Conservation (phyloP, 2,888 invertebrate genomes). For the Apodemia zela region DNA sequence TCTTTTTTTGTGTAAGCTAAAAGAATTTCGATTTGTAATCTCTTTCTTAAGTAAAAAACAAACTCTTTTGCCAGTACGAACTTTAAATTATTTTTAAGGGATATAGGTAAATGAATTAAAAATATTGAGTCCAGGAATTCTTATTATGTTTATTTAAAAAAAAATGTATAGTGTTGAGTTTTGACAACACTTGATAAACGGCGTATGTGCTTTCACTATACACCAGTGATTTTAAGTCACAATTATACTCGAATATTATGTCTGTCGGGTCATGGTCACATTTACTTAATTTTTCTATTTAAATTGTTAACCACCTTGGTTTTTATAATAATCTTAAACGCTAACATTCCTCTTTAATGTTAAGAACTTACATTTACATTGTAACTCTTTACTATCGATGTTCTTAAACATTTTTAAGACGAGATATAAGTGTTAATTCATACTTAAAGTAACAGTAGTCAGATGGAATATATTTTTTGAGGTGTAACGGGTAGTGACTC, state of each 20-base stretch:
- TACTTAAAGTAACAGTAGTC: slow-evolving; percentile 5
- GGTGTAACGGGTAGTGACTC: slow-evolving; percentile 21
- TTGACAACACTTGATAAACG: neutral
- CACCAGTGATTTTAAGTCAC: slow-evolving; percentile 6
- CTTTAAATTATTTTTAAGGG: neutral
- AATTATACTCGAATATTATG: slow-evolving; percentile 8
- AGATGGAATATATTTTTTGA: neutral
- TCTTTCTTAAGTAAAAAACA: neutral
- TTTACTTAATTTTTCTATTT: slow-evolving; percentile 23
- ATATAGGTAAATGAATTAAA: neutral
- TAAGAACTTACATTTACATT: slow-evolving; percentile 23
- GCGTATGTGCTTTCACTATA: slow-evolving; percentile 1
- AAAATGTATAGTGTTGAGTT: neutral
- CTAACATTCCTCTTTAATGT: slow-evolving; percentile 59
- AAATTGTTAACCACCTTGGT: slow-evolving; percentile 50
- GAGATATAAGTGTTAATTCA: neutral
- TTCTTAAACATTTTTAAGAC: slow-evolving; percentile 1
- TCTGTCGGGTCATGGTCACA: neutral
- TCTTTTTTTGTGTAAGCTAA: neutral
- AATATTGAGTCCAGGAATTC: slow-evolving; percentile 1
- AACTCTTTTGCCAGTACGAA: neutral
- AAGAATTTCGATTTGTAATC: neutral
- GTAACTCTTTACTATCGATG: neutral
- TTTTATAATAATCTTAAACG: slow-evolving; percentile 58
- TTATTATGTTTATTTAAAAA: slow-evolving; percentile 1